These are phyloP conservation scores for Sphenodon punctatus DNA, from an alignment of 2,797 vertebrate genomes.

Conservation along the genomic window DNA sequence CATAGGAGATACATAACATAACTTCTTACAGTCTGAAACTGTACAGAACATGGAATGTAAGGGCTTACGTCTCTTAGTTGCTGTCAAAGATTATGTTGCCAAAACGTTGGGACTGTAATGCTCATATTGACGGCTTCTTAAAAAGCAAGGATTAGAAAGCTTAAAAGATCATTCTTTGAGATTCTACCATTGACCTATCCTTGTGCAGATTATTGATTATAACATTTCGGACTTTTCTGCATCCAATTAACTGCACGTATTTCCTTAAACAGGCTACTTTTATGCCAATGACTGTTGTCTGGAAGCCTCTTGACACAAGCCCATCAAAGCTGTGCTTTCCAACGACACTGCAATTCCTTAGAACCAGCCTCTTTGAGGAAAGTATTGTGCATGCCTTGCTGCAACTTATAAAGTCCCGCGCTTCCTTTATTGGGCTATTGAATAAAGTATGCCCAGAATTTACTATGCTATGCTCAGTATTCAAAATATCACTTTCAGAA, in stretches of 20 bases:
- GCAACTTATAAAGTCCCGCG: background rate
- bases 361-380: background rate
- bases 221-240: background rate
- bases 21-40: background rate
- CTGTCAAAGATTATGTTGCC: slow-evolving; percentile 13
- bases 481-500: rapidly evolving
- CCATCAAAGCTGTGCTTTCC: background rate
- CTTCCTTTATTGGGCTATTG: no score
- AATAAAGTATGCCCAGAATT: no score
- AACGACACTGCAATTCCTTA: background rate
- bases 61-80: background rate
- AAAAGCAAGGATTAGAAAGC: slow-evolving; percentile 46
- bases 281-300: background rate
- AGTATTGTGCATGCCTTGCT: background rate
- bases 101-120: slow-evolving; percentile 11
- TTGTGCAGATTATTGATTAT: slow-evolving; percentile 29
- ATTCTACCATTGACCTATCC: slow-evolving; percentile 42
- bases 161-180: slow-evolving; percentile 24
- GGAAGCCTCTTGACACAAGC: background rate
- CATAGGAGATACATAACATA: background rate
- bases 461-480: no score
- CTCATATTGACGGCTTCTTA: slow-evolving; percentile 22
- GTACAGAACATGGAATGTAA: background rate
- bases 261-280: background rate
- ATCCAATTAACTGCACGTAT: background rate